Percentiles rank a stretch among this genome's conserved stretches.
phyloP scores from a whole-genome alignment of 2,797 vertebrate genomes.

The Menidia menidia region DNA sequence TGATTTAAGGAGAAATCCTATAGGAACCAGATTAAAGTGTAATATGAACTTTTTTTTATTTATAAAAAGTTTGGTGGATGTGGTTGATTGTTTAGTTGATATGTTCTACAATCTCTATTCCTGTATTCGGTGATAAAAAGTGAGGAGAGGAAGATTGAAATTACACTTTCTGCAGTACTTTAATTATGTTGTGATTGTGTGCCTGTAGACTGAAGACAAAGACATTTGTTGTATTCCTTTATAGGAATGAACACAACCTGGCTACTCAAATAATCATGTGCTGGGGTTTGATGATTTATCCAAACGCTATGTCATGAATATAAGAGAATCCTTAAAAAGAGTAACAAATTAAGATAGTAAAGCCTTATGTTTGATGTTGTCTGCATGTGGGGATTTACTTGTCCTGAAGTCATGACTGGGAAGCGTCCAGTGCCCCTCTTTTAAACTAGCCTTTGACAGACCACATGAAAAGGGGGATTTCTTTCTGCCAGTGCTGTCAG shows the following conservation, averaged over 20 bases:
- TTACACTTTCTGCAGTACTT: neutral
- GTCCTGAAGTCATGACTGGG: conserved; percentile 10
- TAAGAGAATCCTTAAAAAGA: neutral
- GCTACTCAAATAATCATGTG: neutral
- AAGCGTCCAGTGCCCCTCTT: neutral
- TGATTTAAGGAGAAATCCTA: neutral
- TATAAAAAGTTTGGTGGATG: no score
- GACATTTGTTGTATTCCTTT: no score
- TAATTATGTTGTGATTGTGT: no score
- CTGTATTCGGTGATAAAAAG: neutral
- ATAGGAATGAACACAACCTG: no score
- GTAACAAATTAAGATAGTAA: neutral
- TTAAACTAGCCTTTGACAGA: conserved; percentile 8
- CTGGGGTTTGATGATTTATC: neutral
- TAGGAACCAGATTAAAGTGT: no score
- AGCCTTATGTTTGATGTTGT: conserved; percentile 21
- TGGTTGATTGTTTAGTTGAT: no score
- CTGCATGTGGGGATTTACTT: conserved; percentile 18
- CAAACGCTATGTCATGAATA: neutral
- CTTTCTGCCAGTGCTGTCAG: neutral
- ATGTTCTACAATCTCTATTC: no score
- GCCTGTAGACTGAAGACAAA: no score
- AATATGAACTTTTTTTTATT: no score
- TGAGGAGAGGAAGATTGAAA: neutral
- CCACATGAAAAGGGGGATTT: neutral